Base-by-base conservation (phyloP, 2,797 vertebrate genomes). In the Rhyacichthys aspro region DNA sequence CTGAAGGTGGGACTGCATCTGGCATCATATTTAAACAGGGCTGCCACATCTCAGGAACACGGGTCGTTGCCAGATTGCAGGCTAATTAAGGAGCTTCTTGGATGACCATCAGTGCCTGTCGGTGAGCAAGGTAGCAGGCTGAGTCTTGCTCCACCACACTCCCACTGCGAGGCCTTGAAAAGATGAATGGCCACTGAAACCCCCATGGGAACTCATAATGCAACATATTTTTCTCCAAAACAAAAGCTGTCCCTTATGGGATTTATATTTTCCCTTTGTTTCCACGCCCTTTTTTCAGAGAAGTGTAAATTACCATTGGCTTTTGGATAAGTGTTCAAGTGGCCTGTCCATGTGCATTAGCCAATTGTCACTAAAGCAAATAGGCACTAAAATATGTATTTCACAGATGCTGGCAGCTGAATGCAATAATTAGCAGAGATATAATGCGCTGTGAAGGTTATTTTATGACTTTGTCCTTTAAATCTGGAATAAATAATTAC, bases 11-110 rank as follows among this genome's bases (percentile, higher is more conserved):
- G 87, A 89, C 88, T 90, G 90, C 91, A 93, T 91, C 93, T 93
- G 93, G 92, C 90, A 83, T 90, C 79, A 88, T 89, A 89, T 90
- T 90, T 90, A 90, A 91, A 88, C 91, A 85, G 89, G 86, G 85
- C 89, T 90, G 91, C 89, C 90, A 91, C 90, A 90, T 91, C 89
- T 91, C 89, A 65, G 88, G 83, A 91, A 90, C 91, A 90, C 74
- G 80, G 89, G 86, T 90, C 79, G 83, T 87, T 92, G 92, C 92
- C 92, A 93, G 92, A 93, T 92, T 92, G 92, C 87, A 74, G 82
- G 91, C 92, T 93, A 94, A 94, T 94, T 94, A 94, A 90, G 89
- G 90, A 91, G 89, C 88, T 88, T 93, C 88, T 93, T 93, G 93
- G 91, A 93, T 93, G 92, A 92, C 91, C 92, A 92, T 93, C 92